Evolutionary conservation across 2,113 vertebrate genomes (phyloP), one percentile per base, ranked within the genome.

Genomic region (Sminthopsis crassicaudata): DNA sequence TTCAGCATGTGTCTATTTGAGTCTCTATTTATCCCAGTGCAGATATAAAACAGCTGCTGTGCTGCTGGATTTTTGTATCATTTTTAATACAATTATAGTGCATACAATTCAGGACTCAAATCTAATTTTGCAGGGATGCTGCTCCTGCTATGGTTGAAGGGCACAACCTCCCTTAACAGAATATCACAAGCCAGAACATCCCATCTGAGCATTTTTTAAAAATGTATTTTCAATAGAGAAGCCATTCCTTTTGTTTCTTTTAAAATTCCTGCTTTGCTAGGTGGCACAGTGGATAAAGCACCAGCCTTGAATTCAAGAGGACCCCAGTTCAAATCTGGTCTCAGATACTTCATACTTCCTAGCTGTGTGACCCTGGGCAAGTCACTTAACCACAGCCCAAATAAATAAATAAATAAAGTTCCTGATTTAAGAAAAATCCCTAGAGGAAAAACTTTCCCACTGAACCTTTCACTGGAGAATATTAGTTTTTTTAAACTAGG

Each of bases 11-110:
- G 30, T 95, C 91, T 95, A n/a, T 51, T 76, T 91, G 91, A 98
- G 54, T 2, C 46, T 96, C 92, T 97, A 92, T 97, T 96, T 97
- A 96, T 90, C 53, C 6, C 30, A 91, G 36, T 67, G 92, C 36
- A 90, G 91, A 93, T 93, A 94, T 19, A 93, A 97, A 96, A 97
- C 93, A 98, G 51, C 95, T 95, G 95, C 91, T 95, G 23, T 50
- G 76, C 67, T 97, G 96, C 94, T 92, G 97, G 95, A 96, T 96
- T 97, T 97, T 91, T 93, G 52, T 95, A 94, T 95, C 46, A 53
- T 98, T 96, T 93, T 97, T 98, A 98, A 96, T 97, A 97, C 94
- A 97, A 95, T 95, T 97, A 96, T 46, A 46, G 95, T 97, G 90
- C 54, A 53, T 94, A 96, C 9, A 93, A 96, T 97, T 97, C 91